These are phyloP conservation scores for Polymixis lichenea DNA, from an alignment of 2,888 invertebrate species.

Conservation along the genomic window DNA sequence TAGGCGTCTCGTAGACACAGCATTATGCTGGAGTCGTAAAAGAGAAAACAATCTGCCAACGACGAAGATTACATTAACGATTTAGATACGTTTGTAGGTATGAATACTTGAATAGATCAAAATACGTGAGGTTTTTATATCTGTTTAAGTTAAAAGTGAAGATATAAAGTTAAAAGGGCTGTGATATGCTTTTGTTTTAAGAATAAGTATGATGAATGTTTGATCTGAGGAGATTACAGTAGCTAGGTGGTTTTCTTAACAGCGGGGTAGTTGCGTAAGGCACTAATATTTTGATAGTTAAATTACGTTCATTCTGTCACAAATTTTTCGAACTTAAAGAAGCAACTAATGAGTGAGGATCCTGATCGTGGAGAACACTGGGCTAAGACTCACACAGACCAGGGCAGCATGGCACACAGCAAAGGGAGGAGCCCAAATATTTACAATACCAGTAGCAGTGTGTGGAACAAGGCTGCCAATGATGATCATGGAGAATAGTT, in stretches of 20 bases:
- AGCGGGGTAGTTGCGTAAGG: no score
- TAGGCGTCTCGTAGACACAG: constrained; percentile 51
- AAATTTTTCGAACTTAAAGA: no score
- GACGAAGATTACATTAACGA: constrained; percentile 60
- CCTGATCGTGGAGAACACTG: not conserved
- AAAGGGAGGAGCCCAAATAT: not conserved
- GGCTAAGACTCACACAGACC: not conserved
- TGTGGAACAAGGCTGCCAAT: not conserved
- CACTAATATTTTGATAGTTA: no score
- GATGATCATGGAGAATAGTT: not conserved
- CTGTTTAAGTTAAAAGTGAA: constrained; percentile 21
- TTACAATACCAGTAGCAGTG: not conserved
- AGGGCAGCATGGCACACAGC: no score
- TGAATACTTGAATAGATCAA: constrained; percentile 51
- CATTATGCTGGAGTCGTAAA: constrained; percentile 59
- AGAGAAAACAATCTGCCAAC: constrained; percentile 67
- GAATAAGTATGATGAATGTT: no score
- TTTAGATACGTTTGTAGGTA: constrained; percentile 48
- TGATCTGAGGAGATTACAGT: not conserved
- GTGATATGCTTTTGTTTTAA: not conserved
- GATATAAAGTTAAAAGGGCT: not conserved
- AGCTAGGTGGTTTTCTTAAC: not conserved
- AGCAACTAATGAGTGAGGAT: no score
- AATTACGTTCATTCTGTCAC: no score
- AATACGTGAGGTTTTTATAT: constrained; percentile 26